phyloP scores from a whole-genome alignment of 2,113 vertebrate species.

The Tragelaphus scriptus region DNA sequence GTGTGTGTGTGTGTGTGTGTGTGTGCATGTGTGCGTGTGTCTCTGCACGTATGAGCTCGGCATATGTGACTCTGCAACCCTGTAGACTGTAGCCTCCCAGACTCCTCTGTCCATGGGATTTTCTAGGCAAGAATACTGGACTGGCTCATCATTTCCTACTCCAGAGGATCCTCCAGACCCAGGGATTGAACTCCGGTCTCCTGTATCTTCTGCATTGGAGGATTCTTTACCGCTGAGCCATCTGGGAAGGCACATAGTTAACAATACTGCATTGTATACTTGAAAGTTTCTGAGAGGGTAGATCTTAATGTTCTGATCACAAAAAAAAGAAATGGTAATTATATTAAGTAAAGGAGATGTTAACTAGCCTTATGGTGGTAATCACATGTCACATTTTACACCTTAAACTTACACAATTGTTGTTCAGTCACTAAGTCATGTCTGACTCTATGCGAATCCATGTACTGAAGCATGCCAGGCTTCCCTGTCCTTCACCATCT shows the following conservation, averaged over 20 bases:
- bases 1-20: no score
- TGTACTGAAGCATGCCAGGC: neutral
- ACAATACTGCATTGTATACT: neutral
- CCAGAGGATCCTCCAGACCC: neutral
- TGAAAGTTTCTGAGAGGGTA: neutral
- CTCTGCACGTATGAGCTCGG: neutral
- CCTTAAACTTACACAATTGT: neutral
- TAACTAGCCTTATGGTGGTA: neutral
- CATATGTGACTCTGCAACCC: neutral
- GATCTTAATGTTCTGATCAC: neutral
- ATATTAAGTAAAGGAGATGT: neutral
- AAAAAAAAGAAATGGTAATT: neutral
- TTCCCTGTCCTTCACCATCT: neutral
- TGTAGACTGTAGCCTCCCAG: neutral
- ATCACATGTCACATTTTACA: neutral
- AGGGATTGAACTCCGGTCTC: neutral
- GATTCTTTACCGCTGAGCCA: neutral
- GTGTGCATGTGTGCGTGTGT: neutral
- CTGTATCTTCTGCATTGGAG: neutral
- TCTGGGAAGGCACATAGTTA: neutral
- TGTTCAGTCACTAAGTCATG: neutral
- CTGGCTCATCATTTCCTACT: neutral
- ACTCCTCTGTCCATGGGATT: neutral
- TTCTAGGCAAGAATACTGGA: neutral
- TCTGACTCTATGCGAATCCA: accelerated